Percentiles rank a stretch among this genome's conserved stretches.
Conservation (phyloP, 2,797 vertebrate genomes). For the Discoglossus pictus region DNA sequence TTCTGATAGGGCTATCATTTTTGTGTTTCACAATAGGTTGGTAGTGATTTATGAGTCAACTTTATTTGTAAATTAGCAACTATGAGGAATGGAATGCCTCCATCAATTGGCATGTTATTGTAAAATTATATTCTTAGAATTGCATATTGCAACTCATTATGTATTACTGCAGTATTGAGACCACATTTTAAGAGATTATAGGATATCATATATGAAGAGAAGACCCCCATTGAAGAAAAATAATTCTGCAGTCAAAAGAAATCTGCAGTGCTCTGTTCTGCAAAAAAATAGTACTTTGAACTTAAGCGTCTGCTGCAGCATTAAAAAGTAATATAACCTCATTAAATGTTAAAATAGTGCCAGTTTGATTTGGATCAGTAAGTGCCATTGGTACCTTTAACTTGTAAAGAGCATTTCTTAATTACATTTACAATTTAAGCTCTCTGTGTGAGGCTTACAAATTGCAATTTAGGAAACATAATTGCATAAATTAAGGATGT, state of each 20-base stretch:
- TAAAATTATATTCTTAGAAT: no score
- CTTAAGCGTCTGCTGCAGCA: not conserved
- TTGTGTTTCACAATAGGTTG: no score
- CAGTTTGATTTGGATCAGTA: not conserved
- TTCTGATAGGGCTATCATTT: no score
- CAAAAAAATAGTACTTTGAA: not conserved
- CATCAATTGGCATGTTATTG: no score
- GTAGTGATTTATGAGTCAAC: no score
- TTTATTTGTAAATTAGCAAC: no score
- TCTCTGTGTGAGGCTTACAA: not conserved
- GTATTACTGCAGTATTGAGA: no score
- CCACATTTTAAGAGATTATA: no score
- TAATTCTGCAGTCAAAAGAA: not conserved
- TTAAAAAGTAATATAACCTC: constrained; percentile 4
- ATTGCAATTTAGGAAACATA: not conserved
- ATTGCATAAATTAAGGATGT: constrained; percentile 4
- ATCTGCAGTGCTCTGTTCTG: not conserved
- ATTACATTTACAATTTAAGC: not conserved
- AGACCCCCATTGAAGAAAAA: no score
- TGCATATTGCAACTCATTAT: no score
- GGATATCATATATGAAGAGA: no score
- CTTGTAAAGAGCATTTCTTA: not conserved
- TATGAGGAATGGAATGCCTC: no score
- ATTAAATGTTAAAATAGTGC: constrained; percentile 3
- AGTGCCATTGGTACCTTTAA: constrained; percentile 7